These are phyloP conservation scores for Athalia cordata DNA, from an alignment of 2,888 invertebrate genomes.

Conservation along the genomic window DNA sequence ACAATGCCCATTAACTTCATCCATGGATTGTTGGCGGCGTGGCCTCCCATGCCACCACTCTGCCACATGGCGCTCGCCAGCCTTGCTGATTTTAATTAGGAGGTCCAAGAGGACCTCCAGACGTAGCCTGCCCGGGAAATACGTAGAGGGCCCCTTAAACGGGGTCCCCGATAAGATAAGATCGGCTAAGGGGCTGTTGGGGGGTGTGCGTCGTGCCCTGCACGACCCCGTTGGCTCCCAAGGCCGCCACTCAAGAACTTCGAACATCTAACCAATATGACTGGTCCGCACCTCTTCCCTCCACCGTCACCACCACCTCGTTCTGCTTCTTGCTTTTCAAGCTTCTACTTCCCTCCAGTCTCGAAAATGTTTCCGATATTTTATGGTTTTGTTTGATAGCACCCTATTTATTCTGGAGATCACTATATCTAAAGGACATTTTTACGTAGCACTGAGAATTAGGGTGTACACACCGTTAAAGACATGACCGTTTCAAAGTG, in stretches of 20 bases:
- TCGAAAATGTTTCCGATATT: too few relatives aligned
- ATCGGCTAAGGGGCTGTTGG: conserved; percentile 52
- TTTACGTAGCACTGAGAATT: too few relatives aligned
- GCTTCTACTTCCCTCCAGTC: too few relatives aligned
- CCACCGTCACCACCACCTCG: conserved; percentile 45
- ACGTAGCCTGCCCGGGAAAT: conserved; percentile 55
- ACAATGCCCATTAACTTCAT: conserved; percentile 89
- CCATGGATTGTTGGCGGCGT: conserved; percentile 87
- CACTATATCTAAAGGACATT: too few relatives aligned
- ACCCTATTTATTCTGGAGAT: too few relatives aligned
- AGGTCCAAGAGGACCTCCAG: conserved; percentile 60
- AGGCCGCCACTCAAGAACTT: conserved; percentile 68
- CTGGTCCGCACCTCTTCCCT: conserved; percentile 52
- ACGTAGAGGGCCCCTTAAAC: conserved; percentile 51
- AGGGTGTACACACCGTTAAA: too few relatives aligned
- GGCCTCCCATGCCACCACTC: conserved; percentile 84
- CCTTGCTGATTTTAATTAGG: conserved; percentile 62
- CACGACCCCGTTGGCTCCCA: conserved; percentile 71
- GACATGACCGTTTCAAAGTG: too few relatives aligned
- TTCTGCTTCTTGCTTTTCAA: conserved; percentile 36
- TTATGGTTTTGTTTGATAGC: too few relatives aligned
- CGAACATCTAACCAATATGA: conserved; percentile 69
- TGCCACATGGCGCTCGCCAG: conserved; percentile 82
- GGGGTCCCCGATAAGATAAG: conserved; percentile 49
- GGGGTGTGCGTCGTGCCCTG: conserved; percentile 68